phyloP scores from a whole-genome alignment of 2,888 invertebrate species.

The Meta bourneti region DNA sequence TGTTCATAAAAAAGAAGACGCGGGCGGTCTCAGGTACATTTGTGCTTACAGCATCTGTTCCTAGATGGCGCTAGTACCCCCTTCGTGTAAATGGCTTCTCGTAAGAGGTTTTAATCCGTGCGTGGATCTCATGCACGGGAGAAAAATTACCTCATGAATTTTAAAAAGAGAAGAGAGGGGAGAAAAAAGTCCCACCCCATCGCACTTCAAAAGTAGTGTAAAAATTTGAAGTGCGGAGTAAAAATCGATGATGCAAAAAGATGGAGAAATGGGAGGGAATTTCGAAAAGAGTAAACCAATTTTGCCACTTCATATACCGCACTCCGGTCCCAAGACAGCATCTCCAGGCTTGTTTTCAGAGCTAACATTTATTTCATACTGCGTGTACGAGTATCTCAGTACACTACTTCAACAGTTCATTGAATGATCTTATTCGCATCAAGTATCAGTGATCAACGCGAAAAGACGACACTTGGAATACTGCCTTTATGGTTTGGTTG shows the following conservation, averaged over 20 bases:
- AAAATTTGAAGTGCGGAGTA: constrained; percentile 35
- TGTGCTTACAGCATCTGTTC: background rate
- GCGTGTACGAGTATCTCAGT: no score
- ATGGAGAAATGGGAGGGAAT: constrained; percentile 28
- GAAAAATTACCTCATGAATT: constrained; percentile 64
- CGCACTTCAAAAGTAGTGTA: constrained; percentile 36
- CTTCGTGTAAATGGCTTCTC: constrained; percentile 5
- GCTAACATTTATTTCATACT: no score
- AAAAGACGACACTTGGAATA: no score
- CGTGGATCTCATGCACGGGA: constrained; percentile 35
- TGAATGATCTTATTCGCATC: no score
- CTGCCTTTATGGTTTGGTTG: no score
- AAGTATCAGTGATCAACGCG: no score
- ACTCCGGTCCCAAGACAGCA: no score
- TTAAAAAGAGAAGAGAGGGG: constrained; percentile 21
- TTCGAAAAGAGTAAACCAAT: constrained; percentile 11
- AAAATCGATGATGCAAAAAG: constrained; percentile 15
- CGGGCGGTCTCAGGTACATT: background rate
- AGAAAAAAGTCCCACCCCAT: constrained; percentile 3
- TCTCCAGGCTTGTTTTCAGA: no score
- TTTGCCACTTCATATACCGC: no score
- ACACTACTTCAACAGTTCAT: no score
- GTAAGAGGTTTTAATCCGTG: constrained; percentile 48
- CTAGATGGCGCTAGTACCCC: constrained; percentile 68
- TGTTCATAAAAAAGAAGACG: background rate